Base-by-base conservation (phyloP, 1,140 invertebrate genomes). In the Drosophila varians region DNA sequence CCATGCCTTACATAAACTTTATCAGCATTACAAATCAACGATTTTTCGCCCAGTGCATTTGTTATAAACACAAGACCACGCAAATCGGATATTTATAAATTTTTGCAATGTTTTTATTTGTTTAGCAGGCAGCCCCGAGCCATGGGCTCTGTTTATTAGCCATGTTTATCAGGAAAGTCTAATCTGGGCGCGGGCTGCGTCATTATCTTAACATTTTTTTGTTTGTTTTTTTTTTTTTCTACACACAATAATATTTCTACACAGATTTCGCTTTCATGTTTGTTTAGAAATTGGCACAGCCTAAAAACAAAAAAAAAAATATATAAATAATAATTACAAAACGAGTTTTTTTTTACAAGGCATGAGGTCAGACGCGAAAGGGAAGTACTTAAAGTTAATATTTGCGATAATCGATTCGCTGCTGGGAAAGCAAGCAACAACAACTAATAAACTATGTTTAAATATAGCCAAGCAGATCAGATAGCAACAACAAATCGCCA, bases 91-190 rank as follows among this genome's bases (percentile, higher is more conserved):
- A 28, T 71, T 49, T 51, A 12, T 49, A 36, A 42, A 49, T 71
- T 58, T 71, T 71, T 8, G 78, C 78, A 83, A 78, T 84, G 57
- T 79, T 78, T 74, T 66, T 68, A 56, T 84, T 84, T 84, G 79
- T 72, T 83, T 64, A 64, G 2, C 28, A 31, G 28, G 9, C 28
- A 11, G 28, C 9, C 3, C 28, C n/a, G 3, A 12, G 34, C 12
- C 53, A 36, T 54, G 40, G 23, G 8, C 60, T 40, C 21, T 14
- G 61, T 66, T 31, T 64, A 66, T 66, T 53, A 18, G 60, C 42
- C 28, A 4, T 53, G 64, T 66, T 68, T 68, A 68, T 68, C 64
- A 66, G 21, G 64, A 68, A 53, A 21, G 61, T 47, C 48, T 66
- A 66, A 68, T 68, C 64, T 53, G 8, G 18, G 55, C 1, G 14